Base-by-base conservation (phyloP, 2,888 invertebrate species). In the Diplazon laetatorius region DNA sequence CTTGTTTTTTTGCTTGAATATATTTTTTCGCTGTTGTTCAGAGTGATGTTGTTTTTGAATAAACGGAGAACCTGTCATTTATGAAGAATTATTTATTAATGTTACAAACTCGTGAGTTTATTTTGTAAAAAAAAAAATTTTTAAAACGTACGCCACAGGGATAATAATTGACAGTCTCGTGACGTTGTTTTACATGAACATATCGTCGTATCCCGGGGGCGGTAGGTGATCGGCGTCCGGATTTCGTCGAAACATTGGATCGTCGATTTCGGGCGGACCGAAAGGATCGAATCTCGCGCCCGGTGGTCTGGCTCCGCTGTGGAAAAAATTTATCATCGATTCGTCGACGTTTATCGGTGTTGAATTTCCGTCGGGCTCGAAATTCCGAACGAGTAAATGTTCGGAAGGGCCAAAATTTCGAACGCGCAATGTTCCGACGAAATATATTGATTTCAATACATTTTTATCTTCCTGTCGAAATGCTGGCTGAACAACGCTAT, bases 231-330 rank as follows among this genome's bases (percentile, higher is more conserved):
- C 96, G 12, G 94, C 94, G 86, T 95, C 95, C 0, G 95, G 95
- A 48, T 81, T 57, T 30, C 82, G 75, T 0, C 22, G 77, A 0
- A 92, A 92, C 60, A 88, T 87, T 8, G 86, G 86, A 12, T 55
- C 72, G 35, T 82, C 69, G 2, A 79, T 8, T 39, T 91, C 93
- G 5, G 93, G 93, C 0, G 97, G 96, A 0, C 95, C 95, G 88
- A 96, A 95, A 0, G 97, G 97, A 92, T 97, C 97, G 90, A 96
- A 97, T 71, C 97, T 93, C 2, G 97, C 96, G 12, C 96, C 96
- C 0, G 96, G 96, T 0, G 96, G 96, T 10, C 94, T 86, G 0
- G 94, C 92, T 9, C 94, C 94, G 35, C 95, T 95, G 89, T 2
- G 12, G 8, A 48, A 89, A 89, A 16, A n/a, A 18, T 6, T 20